Conservation (phyloP, 2,888 invertebrate genomes). For the Balanococcus diminutus region DNA sequence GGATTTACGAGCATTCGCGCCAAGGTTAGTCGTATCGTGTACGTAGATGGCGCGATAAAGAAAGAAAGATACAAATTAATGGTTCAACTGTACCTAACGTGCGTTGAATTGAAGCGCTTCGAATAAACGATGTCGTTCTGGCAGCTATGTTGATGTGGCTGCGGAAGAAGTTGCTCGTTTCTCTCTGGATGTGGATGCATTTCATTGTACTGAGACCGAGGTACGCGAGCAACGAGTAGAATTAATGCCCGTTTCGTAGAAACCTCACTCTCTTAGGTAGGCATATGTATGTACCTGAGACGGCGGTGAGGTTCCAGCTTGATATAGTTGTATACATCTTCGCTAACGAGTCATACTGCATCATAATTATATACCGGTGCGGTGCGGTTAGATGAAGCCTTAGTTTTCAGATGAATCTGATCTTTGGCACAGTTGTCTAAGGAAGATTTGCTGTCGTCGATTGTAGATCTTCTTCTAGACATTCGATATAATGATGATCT, state of each 20-base stretch:
- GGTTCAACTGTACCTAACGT: conserved; percentile 24
- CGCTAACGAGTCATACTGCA: background rate
- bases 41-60: conserved; percentile 30
- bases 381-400: background rate
- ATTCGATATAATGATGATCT: too few relatives aligned
- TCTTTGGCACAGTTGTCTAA: background rate
- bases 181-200: background rate
- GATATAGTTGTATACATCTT: background rate
- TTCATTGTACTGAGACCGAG: too few relatives aligned
- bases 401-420: background rate
- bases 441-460: too few relatives aligned
- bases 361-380: background rate
- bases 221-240: background rate
- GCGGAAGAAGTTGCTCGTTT: background rate
- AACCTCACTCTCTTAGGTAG: background rate
- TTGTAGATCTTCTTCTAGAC: too few relatives aligned
- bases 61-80: conserved; percentile 28
- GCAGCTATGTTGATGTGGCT: background rate
- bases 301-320: background rate
- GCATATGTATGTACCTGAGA: background rate
- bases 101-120: conserved; percentile 20
- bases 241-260: background rate
- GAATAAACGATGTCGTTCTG: conserved; percentile 34
- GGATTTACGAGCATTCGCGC: conserved; percentile 21
- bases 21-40: conserved; percentile 1